A percentile compares a stretch with the other conserved stretches of the same genome.
Conservation (phyloP, 2,888 invertebrate genomes). For the Spodoptera exigua region DNA sequence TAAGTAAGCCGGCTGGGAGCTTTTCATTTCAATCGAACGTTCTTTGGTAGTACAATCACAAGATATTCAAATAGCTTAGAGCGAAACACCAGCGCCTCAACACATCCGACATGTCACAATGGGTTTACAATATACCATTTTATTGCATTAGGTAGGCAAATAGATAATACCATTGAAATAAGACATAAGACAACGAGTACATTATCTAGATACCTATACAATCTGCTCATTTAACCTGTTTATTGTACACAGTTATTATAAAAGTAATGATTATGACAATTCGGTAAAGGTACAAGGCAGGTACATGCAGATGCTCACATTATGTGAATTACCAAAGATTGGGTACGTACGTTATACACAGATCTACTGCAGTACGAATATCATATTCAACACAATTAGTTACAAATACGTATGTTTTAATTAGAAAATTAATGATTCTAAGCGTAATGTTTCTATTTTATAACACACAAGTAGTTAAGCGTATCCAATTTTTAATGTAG, state of each 20-base stretch:
- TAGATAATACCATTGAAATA: conserved; percentile 66
- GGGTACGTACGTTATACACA: conserved; percentile 82
- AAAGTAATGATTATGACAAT: conserved; percentile 61
- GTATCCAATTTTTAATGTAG: conserved; percentile 75
- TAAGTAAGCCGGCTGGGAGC: conserved; percentile 3
- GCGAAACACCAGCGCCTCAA: conserved; percentile 13
- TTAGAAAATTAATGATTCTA: conserved; percentile 84
- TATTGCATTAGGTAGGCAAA: conserved; percentile 59
- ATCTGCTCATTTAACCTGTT: conserved; percentile 60
- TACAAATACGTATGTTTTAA: conserved; percentile 81
- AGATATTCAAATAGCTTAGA: conserved; percentile 21
- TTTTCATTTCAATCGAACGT: conserved; percentile 30
- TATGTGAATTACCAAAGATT: conserved; percentile 80
- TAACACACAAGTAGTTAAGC: conserved; percentile 87
- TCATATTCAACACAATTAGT: conserved; percentile 84
- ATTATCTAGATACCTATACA: conserved; percentile 74
- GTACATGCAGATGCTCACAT: conserved; percentile 68
- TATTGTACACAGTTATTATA: conserved; percentile 57
- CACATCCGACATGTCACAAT: conserved; percentile 43
- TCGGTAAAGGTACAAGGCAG: conserved; percentile 66
- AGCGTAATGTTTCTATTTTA: conserved; percentile 86
- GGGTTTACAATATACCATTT: conserved; percentile 46
- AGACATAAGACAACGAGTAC: conserved; percentile 70
- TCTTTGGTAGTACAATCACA: conserved; percentile 57
- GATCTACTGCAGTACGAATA: conserved; percentile 87